Evolutionary conservation across 2,888 invertebrate species (phyloP).

Genomic region (Microdon myrmicae): DNA sequence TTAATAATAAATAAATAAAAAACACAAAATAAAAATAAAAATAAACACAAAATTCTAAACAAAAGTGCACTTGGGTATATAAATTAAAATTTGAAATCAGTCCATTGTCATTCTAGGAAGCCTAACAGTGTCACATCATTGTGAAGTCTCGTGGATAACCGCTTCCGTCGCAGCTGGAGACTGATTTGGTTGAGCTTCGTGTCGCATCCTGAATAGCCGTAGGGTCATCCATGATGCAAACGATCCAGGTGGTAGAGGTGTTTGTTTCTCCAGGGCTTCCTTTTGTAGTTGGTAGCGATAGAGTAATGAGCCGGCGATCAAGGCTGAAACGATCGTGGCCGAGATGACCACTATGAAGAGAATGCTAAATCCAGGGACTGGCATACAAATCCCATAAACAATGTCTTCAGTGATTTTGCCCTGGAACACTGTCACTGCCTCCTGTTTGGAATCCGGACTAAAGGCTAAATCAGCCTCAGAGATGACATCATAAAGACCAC

Average conservation of each 20-base stretch:
- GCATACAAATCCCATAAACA: conserved; percentile 91
- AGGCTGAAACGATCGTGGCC: conserved; percentile 86
- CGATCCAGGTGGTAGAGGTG: conserved; percentile 71
- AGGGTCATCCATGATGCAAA: conserved; percentile 81
- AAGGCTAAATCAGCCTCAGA: conserved; percentile 92
- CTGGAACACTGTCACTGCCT: conserved; percentile 88
- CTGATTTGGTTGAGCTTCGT: conserved; percentile 60
- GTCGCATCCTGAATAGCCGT: conserved; percentile 71
- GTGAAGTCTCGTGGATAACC: conserved; percentile 36
- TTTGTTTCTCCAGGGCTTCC: conserved; percentile 70
- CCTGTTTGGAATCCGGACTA: conserved; percentile 81
- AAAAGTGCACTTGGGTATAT: conserved; percentile 11
- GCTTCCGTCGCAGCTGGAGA: conserved; percentile 55
- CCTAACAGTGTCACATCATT: conserved; percentile 43
- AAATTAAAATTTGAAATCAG: conserved; percentile 37
- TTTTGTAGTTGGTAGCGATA: conserved; percentile 82
- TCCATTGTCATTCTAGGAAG: conserved; percentile 28
- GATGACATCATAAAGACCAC: conserved; percentile 89
- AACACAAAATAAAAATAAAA: conserved; percentile 20
- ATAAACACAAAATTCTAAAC: conserved; percentile 15
- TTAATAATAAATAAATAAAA: conserved; percentile 13
- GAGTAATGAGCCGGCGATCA: conserved; percentile 85
- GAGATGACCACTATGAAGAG: conserved; percentile 88
- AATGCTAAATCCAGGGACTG: conserved; percentile 88
- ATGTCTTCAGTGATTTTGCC: conserved; percentile 89